Conservation (phyloP, 2,797 vertebrate species). For the Hydrophis major region DNA sequence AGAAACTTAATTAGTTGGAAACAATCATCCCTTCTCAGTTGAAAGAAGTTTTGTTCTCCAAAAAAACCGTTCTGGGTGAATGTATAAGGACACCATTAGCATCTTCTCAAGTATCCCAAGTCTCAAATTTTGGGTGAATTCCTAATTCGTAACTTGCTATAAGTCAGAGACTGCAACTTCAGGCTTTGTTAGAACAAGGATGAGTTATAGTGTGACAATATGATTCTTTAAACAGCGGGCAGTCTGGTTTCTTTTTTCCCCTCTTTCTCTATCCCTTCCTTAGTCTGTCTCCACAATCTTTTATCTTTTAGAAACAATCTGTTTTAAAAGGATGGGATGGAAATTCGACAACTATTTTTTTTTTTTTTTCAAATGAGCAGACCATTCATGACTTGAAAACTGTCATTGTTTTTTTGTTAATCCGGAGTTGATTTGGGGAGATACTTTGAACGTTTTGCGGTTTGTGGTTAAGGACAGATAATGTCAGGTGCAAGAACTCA, state of each 20-base stretch:
- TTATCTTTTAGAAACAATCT: background rate
- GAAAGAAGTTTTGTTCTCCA: background rate
- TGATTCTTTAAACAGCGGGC: background rate
- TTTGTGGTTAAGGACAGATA: background rate
- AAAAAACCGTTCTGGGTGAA: background rate
- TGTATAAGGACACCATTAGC: background rate
- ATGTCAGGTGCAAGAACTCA: background rate
- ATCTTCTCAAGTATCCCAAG: background rate
- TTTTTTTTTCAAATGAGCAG: background rate
- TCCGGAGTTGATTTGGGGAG: background rate
- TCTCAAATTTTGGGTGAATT: background rate
- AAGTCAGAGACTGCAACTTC: background rate
- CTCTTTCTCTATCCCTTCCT: background rate
- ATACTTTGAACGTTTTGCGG: background rate
- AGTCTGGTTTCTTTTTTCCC: background rate
- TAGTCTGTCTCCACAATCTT: background rate
- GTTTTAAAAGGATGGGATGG: background rate
- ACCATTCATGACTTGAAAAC: background rate
- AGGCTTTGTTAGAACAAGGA: background rate
- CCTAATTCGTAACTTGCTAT: background rate
- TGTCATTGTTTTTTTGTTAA: background rate
- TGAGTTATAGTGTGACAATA: no score
- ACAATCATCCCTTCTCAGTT: background rate
- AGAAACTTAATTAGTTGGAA: slow-evolving; percentile 4
- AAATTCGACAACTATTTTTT: background rate